A percentile compares a stretch with the other conserved stretches of the same genome.
phyloP scores from a whole-genome alignment of 2,113 vertebrate species.

The Tyrannus savana region DNA sequence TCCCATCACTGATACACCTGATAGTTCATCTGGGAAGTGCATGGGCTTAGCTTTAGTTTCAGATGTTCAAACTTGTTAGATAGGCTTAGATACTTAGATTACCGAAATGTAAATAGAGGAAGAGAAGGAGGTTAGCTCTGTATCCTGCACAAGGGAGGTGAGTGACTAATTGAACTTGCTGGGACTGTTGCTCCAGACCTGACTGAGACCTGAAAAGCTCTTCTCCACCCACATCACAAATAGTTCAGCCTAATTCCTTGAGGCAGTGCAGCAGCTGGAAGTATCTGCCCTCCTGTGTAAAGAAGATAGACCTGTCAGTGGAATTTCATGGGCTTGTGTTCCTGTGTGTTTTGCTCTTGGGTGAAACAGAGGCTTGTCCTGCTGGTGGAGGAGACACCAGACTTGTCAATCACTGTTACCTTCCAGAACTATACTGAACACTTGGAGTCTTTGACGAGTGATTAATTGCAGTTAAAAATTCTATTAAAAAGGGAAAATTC shows the following conservation, averaged over 20 bases:
- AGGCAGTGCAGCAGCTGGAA: constrained; percentile 2
- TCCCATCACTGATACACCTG: neutral
- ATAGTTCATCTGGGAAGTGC: neutral
- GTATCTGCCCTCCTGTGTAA: neutral
- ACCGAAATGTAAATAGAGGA: neutral
- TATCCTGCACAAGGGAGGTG: neutral
- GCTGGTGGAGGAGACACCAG: neutral
- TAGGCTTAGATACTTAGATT: neutral
- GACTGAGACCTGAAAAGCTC: neutral
- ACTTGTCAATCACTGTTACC: neutral
- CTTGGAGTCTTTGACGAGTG: neutral
- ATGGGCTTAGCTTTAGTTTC: neutral
- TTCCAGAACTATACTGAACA: neutral
- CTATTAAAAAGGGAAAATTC: neutral
- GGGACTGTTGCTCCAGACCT: constrained; percentile 33
- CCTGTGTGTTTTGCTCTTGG: neutral
- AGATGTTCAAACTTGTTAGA: constrained; percentile 7
- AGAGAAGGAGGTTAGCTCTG: neutral
- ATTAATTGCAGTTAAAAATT: neutral
- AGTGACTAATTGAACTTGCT: constrained; percentile 25
- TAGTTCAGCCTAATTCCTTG: neutral
- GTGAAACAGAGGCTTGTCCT: neutral
- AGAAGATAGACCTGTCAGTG: neutral
- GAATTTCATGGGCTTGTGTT: neutral
- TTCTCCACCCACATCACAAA: constrained; percentile 2